These are phyloP conservation scores for Caenorhabditis brenneri DNA, from an alignment of 1,140 invertebrate genomes.

Conservation along the genomic window DNA sequence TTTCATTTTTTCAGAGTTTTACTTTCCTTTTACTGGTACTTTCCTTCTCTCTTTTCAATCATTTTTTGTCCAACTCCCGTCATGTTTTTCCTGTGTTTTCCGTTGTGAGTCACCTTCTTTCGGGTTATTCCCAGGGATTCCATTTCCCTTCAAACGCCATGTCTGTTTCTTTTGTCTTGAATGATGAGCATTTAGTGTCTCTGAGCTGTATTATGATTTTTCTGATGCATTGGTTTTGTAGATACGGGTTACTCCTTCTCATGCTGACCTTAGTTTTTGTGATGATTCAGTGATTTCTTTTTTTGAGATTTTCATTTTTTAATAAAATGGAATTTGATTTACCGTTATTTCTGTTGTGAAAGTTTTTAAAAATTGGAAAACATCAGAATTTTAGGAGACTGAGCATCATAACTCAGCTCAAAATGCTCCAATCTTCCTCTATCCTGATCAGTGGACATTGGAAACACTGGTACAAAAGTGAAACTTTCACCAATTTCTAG, in stretches of 20 bases:
- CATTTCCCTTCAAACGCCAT: neutral
- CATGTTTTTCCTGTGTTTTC: conserved; percentile 27
- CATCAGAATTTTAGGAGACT: too few species aligned
- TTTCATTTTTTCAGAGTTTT: conserved; percentile 34
- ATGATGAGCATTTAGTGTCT: neutral
- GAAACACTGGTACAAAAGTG: too few species aligned
- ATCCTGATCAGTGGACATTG: too few species aligned
- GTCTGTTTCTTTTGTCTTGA: too few species aligned
- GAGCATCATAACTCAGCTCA: too few species aligned
- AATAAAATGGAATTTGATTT: neutral
- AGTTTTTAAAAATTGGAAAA: too few species aligned
- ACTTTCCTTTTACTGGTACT: neutral
- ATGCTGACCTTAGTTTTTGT: neutral
- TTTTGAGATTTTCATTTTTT: neutral
- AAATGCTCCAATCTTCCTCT: too few species aligned
- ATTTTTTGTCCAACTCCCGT: neutral
- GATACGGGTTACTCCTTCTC: neutral
- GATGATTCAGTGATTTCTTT: too few species aligned
- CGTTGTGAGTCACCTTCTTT: conserved; percentile 9
- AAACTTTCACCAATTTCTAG: too few species aligned
- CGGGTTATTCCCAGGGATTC: conserved; percentile 11
- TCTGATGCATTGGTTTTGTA: neutral
- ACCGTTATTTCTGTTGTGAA: neutral
- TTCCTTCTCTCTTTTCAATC: neutral
- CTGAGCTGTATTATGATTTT: conserved; percentile 33